Conservation (phyloP, 37 sponge, comb jelly and placozoan species). For the Hexactinellida sp. region DNA sequence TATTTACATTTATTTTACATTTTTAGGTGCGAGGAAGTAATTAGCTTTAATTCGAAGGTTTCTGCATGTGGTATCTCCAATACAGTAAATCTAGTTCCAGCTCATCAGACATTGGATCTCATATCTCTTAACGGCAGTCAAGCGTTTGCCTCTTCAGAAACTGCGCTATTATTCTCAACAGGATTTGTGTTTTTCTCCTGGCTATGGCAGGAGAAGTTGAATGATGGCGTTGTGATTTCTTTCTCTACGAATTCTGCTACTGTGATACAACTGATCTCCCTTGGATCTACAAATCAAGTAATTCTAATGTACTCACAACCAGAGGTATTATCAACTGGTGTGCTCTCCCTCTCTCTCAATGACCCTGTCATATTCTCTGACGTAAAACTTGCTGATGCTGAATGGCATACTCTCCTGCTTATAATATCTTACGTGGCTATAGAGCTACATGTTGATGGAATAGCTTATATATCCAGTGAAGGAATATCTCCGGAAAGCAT, state of each 20-base stretch:
- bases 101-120: neutral
- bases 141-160: neutral
- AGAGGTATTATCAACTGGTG: neutral
- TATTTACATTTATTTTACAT: neutral
- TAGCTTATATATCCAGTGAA: neutral
- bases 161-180: neutral
- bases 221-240: neutral
- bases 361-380: neutral
- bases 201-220: neutral
- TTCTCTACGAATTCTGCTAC: neutral
- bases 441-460: neutral
- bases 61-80: neutral
- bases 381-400: neutral
- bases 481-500: neutral
- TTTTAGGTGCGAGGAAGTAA: neutral
- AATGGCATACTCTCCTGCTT: neutral
- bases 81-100: neutral
- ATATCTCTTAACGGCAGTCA: neutral
- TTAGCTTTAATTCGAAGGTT: neutral
- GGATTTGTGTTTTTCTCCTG: neutral
- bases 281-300: neutral
- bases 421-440: neutral
- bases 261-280: neutral
- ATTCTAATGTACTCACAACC: neutral
- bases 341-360: neutral